phyloP scores from a whole-genome alignment of 2,888 invertebrate genomes.

The Drosophila basisetae region DNA sequence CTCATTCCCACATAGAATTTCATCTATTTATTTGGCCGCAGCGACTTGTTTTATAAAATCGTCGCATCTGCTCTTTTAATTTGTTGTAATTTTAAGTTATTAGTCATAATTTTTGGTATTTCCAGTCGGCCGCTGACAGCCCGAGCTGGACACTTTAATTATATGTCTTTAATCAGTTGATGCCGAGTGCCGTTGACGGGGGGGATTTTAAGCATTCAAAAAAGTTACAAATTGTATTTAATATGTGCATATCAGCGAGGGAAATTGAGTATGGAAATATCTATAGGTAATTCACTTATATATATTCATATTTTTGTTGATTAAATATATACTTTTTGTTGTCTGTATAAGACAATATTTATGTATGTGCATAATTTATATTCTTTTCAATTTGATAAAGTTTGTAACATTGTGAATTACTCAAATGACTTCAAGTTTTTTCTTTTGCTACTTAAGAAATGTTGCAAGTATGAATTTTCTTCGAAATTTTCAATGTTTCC shows the following conservation, averaged over 20 bases:
- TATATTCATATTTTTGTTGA: neutral
- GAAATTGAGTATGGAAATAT: neutral
- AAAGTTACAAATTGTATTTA: constrained; percentile 17
- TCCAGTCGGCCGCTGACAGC: constrained; percentile 61
- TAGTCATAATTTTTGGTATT: constrained; percentile 79
- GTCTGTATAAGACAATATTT: neutral
- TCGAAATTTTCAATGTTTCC: constrained; percentile 15
- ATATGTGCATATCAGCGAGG: constrained; percentile 2
- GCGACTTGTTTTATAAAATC: constrained; percentile 27
- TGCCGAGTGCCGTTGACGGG: neutral
- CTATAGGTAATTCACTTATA: neutral
- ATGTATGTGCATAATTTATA: neutral
- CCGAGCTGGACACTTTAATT: constrained; percentile 49
- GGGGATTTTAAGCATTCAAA: constrained; percentile 4
- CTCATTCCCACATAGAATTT: constrained; percentile 56
- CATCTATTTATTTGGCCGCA: constrained; percentile 10
- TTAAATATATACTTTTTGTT: neutral
- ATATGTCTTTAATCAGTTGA: constrained; percentile 40
- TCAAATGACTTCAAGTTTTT: neutral
- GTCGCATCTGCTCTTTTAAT: constrained; percentile 68
- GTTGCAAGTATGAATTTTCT: constrained; percentile 1
- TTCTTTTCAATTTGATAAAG: neutral
- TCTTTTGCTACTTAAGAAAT: constrained; percentile 4
- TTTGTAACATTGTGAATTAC: neutral
- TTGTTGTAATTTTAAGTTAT: constrained; percentile 80